Evolutionary conservation across 2,113 vertebrate species (phyloP).

Genomic region (Phalacrocorax aristotelis): DNA sequence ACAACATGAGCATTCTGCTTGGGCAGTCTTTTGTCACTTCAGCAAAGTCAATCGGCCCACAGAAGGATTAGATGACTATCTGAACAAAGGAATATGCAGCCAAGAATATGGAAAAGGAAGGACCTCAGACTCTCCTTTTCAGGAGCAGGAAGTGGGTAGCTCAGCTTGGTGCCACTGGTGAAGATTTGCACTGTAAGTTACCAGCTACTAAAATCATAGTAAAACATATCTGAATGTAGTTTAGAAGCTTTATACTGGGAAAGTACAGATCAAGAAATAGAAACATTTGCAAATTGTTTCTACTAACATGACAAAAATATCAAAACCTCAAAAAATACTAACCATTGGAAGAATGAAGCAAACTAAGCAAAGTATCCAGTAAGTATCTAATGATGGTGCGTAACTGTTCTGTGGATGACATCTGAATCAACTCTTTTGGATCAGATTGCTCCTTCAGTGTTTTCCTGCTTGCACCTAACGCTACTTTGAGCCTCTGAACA

Average conservation of each 20-base stretch:
- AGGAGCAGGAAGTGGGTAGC: neutral
- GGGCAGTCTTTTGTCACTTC: neutral
- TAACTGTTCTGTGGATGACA: constrained; percentile 94
- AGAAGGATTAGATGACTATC: neutral
- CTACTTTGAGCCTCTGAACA: constrained; percentile 92
- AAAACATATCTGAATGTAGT: neutral
- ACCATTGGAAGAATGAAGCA: constrained; percentile 97
- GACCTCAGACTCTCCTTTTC: neutral
- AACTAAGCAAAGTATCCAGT: constrained; percentile 95
- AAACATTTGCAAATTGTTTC: neutral
- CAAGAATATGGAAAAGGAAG: neutral
- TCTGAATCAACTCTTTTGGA: constrained; percentile 86
- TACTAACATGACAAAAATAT: neutral
- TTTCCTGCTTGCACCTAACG: constrained; percentile 88
- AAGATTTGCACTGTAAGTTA: neutral
- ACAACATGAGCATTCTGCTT: neutral
- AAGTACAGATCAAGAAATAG: neutral
- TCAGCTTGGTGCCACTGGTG: neutral
- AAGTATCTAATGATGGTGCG: constrained; percentile 96
- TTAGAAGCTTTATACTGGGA: neutral
- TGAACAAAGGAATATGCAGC: neutral
- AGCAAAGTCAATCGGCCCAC: neutral
- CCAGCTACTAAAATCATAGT: neutral
- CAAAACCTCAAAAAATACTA: constrained; percentile 48
- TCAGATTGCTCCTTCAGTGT: constrained; percentile 70